A percentile compares a stretch with the other conserved stretches of the same genome.
phyloP scores from a whole-genome alignment of 2,113 vertebrate genomes.

The Nannospalax galili region DNA sequence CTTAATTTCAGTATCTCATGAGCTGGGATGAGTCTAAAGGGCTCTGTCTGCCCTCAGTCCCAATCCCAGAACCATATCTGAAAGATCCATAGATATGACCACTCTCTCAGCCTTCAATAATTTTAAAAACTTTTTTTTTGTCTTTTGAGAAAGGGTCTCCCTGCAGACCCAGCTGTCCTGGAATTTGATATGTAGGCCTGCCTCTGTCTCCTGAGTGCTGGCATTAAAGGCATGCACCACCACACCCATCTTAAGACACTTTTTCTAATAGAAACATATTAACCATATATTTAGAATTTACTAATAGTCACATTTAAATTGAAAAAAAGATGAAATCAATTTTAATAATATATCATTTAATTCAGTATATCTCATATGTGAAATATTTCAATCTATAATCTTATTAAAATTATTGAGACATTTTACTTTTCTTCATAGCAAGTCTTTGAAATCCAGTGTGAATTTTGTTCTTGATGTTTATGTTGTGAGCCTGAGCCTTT shows the following conservation, averaged over 20 bases:
- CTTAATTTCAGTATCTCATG: conserved; percentile 6
- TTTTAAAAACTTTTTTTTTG: background rate
- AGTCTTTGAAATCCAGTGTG: conserved; percentile 39
- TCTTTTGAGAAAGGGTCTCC: no score
- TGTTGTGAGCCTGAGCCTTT: no score
- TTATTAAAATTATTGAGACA: conserved; percentile 26
- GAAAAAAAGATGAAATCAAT: conserved; percentile 11
- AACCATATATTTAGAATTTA: conserved; percentile 36
- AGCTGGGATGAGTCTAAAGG: background rate
- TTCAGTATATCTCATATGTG: background rate
- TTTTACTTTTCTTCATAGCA: conserved; percentile 33
- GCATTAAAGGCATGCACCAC: no score
- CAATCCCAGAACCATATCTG: background rate
- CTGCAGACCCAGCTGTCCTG: no score
- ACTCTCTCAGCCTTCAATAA: background rate
- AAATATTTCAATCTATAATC: conserved; percentile 39
- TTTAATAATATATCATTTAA: conserved; percentile 20
- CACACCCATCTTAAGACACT: no score
- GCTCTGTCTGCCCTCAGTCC: background rate
- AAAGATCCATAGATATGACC: background rate
- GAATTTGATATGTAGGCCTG: no score
- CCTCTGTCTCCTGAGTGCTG: no score
- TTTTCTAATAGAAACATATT: background rate
- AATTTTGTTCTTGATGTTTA: background rate
- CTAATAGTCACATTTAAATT: conserved; percentile 32